These are phyloP conservation scores for Rhegmatorhina hoffmannsi DNA, from an alignment of 2,113 vertebrate species.

Conservation along the genomic window DNA sequence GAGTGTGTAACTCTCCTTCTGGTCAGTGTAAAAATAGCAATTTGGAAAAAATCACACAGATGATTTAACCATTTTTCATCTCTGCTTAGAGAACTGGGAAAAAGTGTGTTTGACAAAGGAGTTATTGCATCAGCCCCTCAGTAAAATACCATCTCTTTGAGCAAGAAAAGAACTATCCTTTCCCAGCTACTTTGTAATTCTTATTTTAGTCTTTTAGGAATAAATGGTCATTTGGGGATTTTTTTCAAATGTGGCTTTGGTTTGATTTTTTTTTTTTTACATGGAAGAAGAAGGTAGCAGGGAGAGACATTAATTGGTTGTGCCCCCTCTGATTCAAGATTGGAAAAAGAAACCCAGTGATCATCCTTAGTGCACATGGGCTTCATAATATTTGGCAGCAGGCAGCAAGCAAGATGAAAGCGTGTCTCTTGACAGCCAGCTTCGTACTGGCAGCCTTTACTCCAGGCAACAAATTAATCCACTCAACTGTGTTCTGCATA, in stretches of 20 bases:
- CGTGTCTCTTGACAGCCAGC: slow-evolving; percentile 49
- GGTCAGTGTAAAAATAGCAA: not conserved
- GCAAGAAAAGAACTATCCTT: not conserved
- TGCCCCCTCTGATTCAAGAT: not conserved
- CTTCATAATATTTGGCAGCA: slow-evolving; percentile 24
- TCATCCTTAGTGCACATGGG: not conserved
- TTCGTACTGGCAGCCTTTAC: slow-evolving; percentile 32
- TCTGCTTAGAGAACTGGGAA: not conserved
- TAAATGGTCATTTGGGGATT: not conserved
- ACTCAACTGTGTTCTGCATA: slow-evolving; percentile 55
- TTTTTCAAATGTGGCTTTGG: not conserved
- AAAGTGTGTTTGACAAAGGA: not conserved
- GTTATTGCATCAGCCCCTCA: not conserved
- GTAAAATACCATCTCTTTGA: not conserved
- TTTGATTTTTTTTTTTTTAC: fast-evolving
- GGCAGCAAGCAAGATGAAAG: slow-evolving; percentile 40
- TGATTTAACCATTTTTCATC: not conserved
- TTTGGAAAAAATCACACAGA: not conserved
- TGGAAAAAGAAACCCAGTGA: not conserved
- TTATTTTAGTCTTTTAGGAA: not conserved
- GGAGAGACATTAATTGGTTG: not conserved
- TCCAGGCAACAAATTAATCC: slow-evolving; percentile 62
- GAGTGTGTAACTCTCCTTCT: not conserved
- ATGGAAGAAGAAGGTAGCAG: not conserved
- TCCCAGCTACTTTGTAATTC: not conserved